Evolutionary conservation across 2,888 invertebrate genomes (phyloP).

Genomic region (Petrolisthes manimaculis): DNA sequence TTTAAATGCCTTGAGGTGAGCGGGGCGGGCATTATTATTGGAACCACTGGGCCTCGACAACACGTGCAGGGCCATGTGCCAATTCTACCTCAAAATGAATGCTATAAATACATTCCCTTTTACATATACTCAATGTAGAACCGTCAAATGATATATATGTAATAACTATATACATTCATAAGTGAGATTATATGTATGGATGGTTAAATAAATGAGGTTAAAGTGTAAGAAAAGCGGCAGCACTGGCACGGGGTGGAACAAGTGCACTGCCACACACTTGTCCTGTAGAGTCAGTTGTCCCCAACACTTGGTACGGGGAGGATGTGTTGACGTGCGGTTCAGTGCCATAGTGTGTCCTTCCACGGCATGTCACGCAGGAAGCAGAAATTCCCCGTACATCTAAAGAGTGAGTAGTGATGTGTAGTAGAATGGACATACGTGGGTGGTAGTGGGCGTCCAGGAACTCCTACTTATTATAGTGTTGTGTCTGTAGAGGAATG

Average conservation of each 20-base stretch:
- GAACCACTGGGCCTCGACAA: constrained; percentile 33
- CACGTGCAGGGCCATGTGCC: constrained; percentile 41
- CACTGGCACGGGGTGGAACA: constrained; percentile 58
- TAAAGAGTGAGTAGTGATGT: constrained; percentile 47
- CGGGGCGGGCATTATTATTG: constrained; percentile 14
- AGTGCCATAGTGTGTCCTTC: constrained; percentile 6
- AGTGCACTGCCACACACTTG: constrained; percentile 39
- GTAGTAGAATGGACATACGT: neutral
- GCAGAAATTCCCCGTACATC: constrained; percentile 52
- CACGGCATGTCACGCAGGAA: constrained; percentile 53
- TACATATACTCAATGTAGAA: neutral
- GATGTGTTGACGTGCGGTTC: constrained; percentile 28
- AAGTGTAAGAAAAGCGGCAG: constrained; percentile 29
- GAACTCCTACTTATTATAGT: neutral
- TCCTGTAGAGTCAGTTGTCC: constrained; percentile 18
- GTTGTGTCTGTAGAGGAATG: constrained; percentile 14
- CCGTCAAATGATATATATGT: no score
- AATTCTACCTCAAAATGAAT: neutral
- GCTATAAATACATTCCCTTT: neutral
- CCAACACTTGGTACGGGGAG: constrained; percentile 1
- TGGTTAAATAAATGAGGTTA: neutral
- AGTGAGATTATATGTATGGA: neutral
- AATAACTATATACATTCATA: neutral
- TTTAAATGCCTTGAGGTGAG: neutral
- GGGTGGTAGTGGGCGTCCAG: neutral